Conservation (phyloP, 1,140 invertebrate genomes). For the Apolygus lucorum region DNA sequence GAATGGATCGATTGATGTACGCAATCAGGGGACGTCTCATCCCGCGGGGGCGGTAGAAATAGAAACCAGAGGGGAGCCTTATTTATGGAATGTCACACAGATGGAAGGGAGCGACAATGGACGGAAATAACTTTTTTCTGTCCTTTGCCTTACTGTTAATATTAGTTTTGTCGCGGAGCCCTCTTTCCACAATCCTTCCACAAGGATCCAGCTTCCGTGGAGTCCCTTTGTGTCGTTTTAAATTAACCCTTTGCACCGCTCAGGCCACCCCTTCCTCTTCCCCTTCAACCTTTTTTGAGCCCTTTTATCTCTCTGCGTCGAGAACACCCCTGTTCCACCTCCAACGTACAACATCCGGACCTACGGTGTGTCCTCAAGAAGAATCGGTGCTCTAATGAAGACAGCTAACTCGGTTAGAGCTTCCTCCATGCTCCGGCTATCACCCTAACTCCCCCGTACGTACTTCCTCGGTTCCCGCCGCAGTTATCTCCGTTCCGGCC, state of each 20-base stretch:
- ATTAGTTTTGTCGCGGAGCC: not conserved
- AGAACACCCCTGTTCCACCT: not conserved
- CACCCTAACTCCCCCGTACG: too few relatives aligned
- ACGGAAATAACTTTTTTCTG: slow-evolving; percentile 5
- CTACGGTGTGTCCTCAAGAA: not conserved
- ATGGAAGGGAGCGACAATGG: not conserved
- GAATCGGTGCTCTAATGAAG: slow-evolving; percentile 14
- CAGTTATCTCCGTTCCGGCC: too few relatives aligned
- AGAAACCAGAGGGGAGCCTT: too few relatives aligned
- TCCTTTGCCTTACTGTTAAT: not conserved
- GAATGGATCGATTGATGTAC: too few relatives aligned
- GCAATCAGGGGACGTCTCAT: too few relatives aligned
- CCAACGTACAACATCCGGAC: slow-evolving; percentile 7
- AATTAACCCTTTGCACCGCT: not conserved
- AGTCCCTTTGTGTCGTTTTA: slow-evolving; percentile 4
- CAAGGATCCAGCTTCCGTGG: too few relatives aligned
- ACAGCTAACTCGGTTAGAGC: slow-evolving; percentile 2
- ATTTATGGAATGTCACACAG: too few relatives aligned
- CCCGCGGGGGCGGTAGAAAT: too few relatives aligned
- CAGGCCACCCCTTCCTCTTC: not conserved
- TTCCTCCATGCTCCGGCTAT: too few relatives aligned
- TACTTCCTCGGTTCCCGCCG: too few relatives aligned
- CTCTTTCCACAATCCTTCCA: too few relatives aligned
- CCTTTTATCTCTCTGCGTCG: not conserved
- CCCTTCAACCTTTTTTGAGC: not conserved